Conservation (phyloP, 2,888 invertebrate species). For the Tineola bisselliella region DNA sequence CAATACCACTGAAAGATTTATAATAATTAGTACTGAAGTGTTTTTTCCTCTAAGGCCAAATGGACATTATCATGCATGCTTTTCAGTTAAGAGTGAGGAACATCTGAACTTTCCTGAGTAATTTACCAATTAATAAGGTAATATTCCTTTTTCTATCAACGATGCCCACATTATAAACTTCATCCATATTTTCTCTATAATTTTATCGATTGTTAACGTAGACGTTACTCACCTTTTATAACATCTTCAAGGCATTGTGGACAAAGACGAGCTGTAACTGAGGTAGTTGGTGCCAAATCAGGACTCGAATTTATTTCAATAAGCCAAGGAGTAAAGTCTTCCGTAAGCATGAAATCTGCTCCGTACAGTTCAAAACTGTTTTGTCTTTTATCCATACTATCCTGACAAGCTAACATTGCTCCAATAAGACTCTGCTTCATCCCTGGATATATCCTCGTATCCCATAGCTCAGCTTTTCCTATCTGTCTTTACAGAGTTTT, state of each 20-base stretch:
- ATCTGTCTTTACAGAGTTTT: constrained; percentile 65
- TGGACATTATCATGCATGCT: too few species aligned
- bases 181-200: too few species aligned
- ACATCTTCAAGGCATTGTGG: constrained; percentile 89
- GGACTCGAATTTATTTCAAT: constrained; percentile 96
- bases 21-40: neutral
- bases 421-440: constrained; percentile 81
- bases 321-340: constrained; percentile 89
- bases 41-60: neutral
- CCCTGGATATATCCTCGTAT: constrained; percentile 86
- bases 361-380: constrained; percentile 95
- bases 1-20: constrained; percentile 73
- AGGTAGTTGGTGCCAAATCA: constrained; percentile 89
- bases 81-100: too few species aligned
- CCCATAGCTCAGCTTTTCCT: constrained; percentile 83
- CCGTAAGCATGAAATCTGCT: constrained; percentile 93
- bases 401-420: constrained; percentile 87
- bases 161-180: too few species aligned
- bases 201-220: too few species aligned
- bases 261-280: constrained; percentile 87
- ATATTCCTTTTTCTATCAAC: too few species aligned
- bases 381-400: constrained; percentile 79
- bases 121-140: too few species aligned
- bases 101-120: too few species aligned
- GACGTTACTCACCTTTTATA: constrained; percentile 93